Evolutionary conservation across 2,113 vertebrate species (phyloP), one percentile per base, ranked within the genome.

Genomic region (Sialia sialis): DNA sequence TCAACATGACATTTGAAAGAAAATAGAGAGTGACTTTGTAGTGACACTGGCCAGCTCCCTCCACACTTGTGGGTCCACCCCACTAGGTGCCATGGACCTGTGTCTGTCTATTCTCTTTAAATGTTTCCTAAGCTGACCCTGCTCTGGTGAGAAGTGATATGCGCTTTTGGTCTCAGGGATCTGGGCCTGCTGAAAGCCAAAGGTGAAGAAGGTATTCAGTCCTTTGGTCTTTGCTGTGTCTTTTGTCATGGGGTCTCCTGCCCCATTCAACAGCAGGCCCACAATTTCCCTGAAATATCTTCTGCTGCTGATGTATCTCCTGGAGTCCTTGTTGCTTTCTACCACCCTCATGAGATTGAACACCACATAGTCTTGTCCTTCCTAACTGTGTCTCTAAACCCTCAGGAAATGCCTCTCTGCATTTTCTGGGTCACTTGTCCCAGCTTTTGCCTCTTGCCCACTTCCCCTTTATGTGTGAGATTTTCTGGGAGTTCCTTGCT

Each of bases 1-100:
- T 13, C 29, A 76, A 41, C 19, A 29, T 5, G 16, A 26, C 3
- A 38, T 80, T 80, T 83, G 32, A 49, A 75, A 89, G 36, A 21
- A 6, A 66, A 46, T 52, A 0, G 0, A 48, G 25, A n/a, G 2
- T 46, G 48, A 49, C 20, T 9, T 41, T 30, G 8, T 52, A 54
- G 23, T 54, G 63, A 41, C 32, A 34, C 7, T 63, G 59, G 4
- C 7, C 23, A 68, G 20, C 12, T 91, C 20, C 4, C 17, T 68
- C 2, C 4, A 9, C 13, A 8, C 3, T 51, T 7, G 2, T 43
- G 29, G 22, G 32, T 54, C 21, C 22, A 41, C 64, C 8, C 4
- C 15, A 29, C 23, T 25, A 9, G 10, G 11, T 60, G 8, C 32
- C 22, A 38, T 3, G 4, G 7, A 36, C 5, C 34, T 46, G 7